Base-by-base conservation (phyloP, 2,113 vertebrate species). In the Thomomys bottae region DNA sequence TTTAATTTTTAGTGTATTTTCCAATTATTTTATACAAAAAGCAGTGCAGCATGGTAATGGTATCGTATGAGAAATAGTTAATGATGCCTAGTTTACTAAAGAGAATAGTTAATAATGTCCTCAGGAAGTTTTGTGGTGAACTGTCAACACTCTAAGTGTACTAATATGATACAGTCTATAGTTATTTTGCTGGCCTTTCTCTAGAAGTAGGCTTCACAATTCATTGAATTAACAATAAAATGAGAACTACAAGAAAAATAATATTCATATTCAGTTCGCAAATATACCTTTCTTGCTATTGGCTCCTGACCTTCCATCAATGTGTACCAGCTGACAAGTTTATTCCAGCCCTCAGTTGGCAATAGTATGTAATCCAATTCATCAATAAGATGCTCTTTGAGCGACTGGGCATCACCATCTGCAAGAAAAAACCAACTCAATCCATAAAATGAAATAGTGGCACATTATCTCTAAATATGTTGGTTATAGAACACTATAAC, bases 331-430 rank as follows among this genome's bases (percentile, higher is more conserved):
- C 99, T 99, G 96, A 99, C 98, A 66, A 99, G 98, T 96, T 99
- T 99, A 97, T 99, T 99, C 99, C 99, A 99, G 96, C 99, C 99
- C 94, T 99, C 99, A 34, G 99, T 99, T 57, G 99, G 99, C 92
- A 99, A 98, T 92, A 99, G 97, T 96, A 99, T 99, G 96, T 99
- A 99, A 97, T 99, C 99, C 94, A 99, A 97, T 97, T 99, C 99
- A 97, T 99, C 99, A 75, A 99, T 99, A 97, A 99, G 99, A 97
- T 99, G 99, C 63, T 99, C 99, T 96, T 99, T 99, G 96, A 99
- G 99, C 93, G 98, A 99, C 95, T 99, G 98, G 81, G 98, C 99
- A 84, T 99, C 99, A 63, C 98, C 98, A 97, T 99, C 99, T 99
- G 78, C 2, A 96, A 61, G 95, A 79, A 96, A 94, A 92, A 93